Percentiles rank a stretch among this genome's conserved stretches.
Evolutionary conservation across 2,888 invertebrate species (phyloP).

Genomic region (Chrysodeixis includens): DNA sequence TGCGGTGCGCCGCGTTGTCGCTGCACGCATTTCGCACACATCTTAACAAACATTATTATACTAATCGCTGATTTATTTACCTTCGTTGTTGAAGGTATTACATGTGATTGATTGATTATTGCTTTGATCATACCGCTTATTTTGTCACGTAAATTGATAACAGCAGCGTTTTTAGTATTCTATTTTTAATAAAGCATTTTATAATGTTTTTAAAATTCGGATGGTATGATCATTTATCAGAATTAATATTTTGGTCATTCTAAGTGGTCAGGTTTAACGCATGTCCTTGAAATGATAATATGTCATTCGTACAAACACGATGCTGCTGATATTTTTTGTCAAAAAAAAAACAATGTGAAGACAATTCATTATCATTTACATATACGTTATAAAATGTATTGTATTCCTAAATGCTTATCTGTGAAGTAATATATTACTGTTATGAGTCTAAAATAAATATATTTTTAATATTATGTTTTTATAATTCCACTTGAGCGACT

Average conservation of each 20-base stretch:
- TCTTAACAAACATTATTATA: conserved; percentile 38
- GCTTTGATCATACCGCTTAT: background rate
- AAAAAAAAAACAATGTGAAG: conserved; percentile 14
- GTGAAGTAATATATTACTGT: conserved; percentile 6
- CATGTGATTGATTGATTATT: conserved; percentile 1
- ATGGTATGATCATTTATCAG: conserved; percentile 2
- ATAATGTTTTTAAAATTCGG: background rate
- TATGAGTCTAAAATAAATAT: conserved; percentile 3
- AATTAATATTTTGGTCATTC: background rate
- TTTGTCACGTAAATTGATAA: background rate
- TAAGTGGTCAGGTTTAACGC: conserved; percentile 1
- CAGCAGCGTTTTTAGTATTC: background rate
- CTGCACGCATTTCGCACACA: conserved; percentile 71
- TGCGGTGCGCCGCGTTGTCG: conserved; percentile 60
- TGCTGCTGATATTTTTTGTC: background rate
- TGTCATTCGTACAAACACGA: background rate
- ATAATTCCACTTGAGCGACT: conserved; percentile 13
- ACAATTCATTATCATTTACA: conserved; percentile 15
- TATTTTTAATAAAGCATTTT: background rate
- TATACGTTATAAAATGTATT: background rate
- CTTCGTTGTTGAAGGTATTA: conserved; percentile 1
- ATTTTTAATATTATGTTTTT: background rate
- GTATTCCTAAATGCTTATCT: background rate
- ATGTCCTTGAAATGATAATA: conserved; percentile 9
- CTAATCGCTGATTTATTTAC: conserved; percentile 33